Percentiles rank a stretch among this genome's conserved stretches.
Evolutionary conservation across 2,797 vertebrate species (phyloP).

Genomic region (Pangasius krempfi): DNA sequence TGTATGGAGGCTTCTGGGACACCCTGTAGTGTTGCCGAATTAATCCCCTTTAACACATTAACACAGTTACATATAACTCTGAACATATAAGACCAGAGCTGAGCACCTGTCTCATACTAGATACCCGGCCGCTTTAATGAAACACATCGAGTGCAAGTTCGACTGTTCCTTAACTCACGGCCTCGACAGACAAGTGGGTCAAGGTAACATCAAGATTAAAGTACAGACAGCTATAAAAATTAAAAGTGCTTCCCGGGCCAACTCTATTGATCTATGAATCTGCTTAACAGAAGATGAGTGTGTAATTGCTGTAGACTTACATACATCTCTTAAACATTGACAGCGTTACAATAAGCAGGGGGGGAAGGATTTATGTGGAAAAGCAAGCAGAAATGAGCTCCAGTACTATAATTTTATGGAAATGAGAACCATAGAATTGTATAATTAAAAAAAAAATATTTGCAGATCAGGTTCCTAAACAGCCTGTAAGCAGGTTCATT

Average conservation of each 20-base stretch:
- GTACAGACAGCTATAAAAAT: not conserved
- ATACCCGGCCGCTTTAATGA: not conserved
- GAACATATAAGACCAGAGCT: not conserved
- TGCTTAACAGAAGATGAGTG: not conserved
- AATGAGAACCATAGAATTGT: not conserved
- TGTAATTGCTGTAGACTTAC: not conserved
- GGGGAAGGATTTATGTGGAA: not conserved
- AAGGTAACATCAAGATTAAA: constrained; percentile 13
- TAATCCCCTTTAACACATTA: not conserved
- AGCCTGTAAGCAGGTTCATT: not conserved
- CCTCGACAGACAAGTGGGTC: constrained; percentile 21
- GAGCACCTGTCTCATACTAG: not conserved
- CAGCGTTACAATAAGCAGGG: not conserved
- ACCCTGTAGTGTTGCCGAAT: not conserved
- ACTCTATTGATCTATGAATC: not conserved
- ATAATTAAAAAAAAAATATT: not conserved
- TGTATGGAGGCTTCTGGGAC: too few relatives aligned
- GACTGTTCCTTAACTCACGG: not conserved
- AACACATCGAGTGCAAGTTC: not conserved
- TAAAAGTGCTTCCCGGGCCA: not conserved
- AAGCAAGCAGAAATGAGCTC: not conserved
- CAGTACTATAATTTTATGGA: not conserved
- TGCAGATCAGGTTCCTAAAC: not conserved
- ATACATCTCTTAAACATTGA: not conserved
- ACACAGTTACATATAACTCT: not conserved